phyloP scores from a whole-genome alignment of 2,888 invertebrate species.

The Polydrusus cervinus region DNA sequence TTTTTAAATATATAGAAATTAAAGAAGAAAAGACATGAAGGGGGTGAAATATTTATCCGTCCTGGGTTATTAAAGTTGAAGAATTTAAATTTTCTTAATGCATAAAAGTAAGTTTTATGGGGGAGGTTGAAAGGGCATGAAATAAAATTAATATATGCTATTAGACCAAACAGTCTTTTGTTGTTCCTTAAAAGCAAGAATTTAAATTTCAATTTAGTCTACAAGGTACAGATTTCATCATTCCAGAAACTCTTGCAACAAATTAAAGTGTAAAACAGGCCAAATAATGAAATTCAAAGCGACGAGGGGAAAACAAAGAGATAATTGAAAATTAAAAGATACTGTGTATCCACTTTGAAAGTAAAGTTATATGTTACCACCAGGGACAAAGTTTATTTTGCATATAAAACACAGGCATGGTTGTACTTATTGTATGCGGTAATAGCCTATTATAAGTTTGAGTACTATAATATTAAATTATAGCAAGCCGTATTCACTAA shows the following conservation, averaged over 20 bases:
- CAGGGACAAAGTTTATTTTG: slow-evolving; percentile 2
- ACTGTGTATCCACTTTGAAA: slow-evolving; percentile 17
- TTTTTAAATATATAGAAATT: too few species aligned
- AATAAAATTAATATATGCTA: neutral
- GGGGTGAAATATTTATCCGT: too few species aligned
- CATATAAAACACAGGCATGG: neutral
- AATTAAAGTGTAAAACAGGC: slow-evolving; percentile 27
- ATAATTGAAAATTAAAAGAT: slow-evolving; percentile 28
- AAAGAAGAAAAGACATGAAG: too few species aligned
- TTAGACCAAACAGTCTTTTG: slow-evolving; percentile 1
- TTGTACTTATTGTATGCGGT: slow-evolving; percentile 6
- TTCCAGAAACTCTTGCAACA: slow-evolving; percentile 13
- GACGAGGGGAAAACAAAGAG: slow-evolving; percentile 24
- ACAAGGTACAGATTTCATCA: slow-evolving; percentile 18
- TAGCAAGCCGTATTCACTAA: neutral
- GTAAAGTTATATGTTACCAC: slow-evolving; percentile 2
- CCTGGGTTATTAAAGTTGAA: too few species aligned
- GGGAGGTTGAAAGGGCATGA: neutral
- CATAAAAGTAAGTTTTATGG: too few species aligned
- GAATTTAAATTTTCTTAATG: too few species aligned
- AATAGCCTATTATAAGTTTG: slow-evolving; percentile 11
- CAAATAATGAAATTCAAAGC: slow-evolving; percentile 22
- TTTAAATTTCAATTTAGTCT: slow-evolving; percentile 25
- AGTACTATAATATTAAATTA: neutral
- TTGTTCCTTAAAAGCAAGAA: slow-evolving; percentile 1